Conservation (phyloP, 2,888 invertebrate genomes). For the Eutolmus rufibarbis region DNA sequence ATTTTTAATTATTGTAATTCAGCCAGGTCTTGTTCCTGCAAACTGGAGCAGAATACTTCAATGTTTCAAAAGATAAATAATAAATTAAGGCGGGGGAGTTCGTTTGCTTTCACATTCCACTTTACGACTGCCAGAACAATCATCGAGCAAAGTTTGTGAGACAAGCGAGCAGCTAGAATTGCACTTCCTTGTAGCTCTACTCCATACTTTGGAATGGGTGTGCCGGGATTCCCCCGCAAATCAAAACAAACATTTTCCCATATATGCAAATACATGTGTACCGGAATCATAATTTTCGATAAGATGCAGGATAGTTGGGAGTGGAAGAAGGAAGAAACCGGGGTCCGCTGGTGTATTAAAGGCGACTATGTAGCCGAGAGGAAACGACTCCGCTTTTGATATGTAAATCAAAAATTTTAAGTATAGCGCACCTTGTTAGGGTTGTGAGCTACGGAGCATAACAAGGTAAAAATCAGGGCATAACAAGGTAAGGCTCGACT, state of each 20-base stretch:
- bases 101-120: neutral
- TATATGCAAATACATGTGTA: neutral
- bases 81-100: neutral
- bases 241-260: neutral
- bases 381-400: neutral
- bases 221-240: neutral
- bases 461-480: conserved; percentile 25
- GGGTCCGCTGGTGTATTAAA: neutral
- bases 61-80: neutral
- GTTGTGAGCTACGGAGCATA: neutral
- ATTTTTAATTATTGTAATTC: neutral
- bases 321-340: neutral
- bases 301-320: neutral
- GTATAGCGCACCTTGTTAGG: conserved; percentile 10
- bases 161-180: neutral
- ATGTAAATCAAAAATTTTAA: neutral
- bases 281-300: neutral
- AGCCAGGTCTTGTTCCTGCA: neutral
- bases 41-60: neutral
- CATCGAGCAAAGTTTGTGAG: neutral
- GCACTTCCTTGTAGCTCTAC: neutral
- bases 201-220: neutral
- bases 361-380: neutral
- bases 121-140: neutral
- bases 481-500: neutral